phyloP scores from a whole-genome alignment of 1,140 invertebrate species.

The Aphis gossypii region DNA sequence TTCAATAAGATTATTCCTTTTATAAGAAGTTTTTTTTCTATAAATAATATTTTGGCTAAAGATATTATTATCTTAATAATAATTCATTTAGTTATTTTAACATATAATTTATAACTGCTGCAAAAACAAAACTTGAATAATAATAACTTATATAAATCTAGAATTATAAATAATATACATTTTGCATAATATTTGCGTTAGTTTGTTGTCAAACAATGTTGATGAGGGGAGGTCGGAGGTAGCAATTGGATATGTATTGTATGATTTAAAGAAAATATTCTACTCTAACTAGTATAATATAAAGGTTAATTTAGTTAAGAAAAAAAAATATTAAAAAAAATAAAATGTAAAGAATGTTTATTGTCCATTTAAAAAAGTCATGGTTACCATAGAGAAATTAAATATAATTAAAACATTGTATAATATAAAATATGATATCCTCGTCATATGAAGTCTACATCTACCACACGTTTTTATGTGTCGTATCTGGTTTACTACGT shows the following conservation, averaged over 20 bases:
- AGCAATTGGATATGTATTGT: not conserved
- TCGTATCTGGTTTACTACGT: too few relatives aligned
- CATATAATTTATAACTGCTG: not conserved
- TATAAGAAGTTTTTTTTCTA: not conserved
- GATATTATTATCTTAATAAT: not conserved
- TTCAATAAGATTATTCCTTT: not conserved
- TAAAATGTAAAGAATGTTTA: not conserved
- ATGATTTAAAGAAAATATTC: not conserved
- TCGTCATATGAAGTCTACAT: too few relatives aligned
- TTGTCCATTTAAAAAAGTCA: not conserved
- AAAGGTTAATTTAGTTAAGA: not conserved
- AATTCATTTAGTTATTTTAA: not conserved
- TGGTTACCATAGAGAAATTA: not conserved
- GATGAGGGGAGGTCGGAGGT: too few relatives aligned
- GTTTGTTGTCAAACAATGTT: too few relatives aligned
- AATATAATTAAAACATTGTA: not conserved
- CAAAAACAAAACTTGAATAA: not conserved
- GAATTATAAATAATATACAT: not conserved
- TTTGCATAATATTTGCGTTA: not conserved
- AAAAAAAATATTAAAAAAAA: not conserved
- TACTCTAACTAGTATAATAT: not conserved
- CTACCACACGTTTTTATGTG: too few relatives aligned
- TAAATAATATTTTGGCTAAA: not conserved
- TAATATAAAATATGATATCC: not conserved
- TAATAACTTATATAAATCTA: too few relatives aligned